Conservation (phyloP, 2,113 vertebrate genomes). For the Bos taurus region DNA sequence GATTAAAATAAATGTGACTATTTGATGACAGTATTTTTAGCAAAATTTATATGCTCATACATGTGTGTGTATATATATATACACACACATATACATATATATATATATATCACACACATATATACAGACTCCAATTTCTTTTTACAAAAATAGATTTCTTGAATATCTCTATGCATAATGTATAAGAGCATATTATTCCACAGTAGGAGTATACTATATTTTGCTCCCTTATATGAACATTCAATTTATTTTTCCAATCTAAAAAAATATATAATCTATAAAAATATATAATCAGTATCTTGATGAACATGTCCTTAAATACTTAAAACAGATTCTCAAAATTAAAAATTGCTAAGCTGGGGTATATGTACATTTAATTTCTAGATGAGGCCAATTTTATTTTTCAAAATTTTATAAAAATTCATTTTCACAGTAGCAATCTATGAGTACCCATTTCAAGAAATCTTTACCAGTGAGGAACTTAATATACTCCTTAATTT, state of each 20-base stretch:
- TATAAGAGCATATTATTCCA: neutral
- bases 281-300: neutral
- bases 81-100: rapidly evolving
- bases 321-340: constrained; percentile 1
- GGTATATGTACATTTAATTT: neutral
- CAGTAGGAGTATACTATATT: neutral
- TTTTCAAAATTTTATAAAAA: neutral
- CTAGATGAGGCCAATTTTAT: neutral
- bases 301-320: neutral
- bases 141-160: neutral
- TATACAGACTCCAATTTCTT: neutral
- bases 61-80: neutral
- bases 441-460: neutral
- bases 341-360: neutral
- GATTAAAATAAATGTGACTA: neutral
- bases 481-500: neutral
- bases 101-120: neutral
- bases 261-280: neutral
- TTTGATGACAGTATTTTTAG: neutral
- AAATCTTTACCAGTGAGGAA: neutral
- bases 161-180: neutral
- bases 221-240: neutral
- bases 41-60: neutral
- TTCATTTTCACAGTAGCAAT: neutral
- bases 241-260: neutral